These are phyloP conservation scores for Rana temporaria DNA, from an alignment of 2,113 vertebrate genomes.

Conservation along the genomic window DNA sequence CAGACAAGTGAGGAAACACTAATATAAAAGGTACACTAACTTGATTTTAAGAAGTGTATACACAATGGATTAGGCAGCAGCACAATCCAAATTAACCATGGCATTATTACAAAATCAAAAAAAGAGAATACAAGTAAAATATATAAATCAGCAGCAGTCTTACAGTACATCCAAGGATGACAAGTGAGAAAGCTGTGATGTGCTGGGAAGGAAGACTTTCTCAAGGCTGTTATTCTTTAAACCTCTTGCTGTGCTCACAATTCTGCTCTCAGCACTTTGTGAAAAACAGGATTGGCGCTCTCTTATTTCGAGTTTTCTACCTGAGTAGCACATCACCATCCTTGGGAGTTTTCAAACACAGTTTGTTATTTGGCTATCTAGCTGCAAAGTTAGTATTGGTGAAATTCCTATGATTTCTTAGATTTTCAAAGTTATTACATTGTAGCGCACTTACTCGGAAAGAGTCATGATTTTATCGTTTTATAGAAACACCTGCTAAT, in stretches of 20 bases:
- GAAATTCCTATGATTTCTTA: not conserved
- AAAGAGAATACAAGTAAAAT: not conserved
- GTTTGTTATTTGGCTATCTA: conserved; percentile 24
- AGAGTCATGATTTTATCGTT: too few species aligned
- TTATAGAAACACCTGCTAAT: too few species aligned
- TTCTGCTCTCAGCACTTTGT: conserved; percentile 39
- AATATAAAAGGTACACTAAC: conserved; percentile 26
- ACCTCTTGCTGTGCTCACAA: conserved; percentile 43
- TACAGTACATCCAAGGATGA: conserved; percentile 15
- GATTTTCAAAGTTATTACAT: not conserved
- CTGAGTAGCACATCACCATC: conserved; percentile 7
- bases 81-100: not conserved
- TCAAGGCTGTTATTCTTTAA: conserved; percentile 18
- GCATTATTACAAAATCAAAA: not conserved
- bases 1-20: not conserved
- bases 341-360: conserved; percentile 4
- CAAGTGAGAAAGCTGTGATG: conserved; percentile 23
- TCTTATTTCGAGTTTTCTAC: conserved; percentile 24
- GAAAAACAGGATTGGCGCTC: conserved; percentile 20
- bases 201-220: conserved; percentile 22
- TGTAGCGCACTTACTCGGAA: not conserved
- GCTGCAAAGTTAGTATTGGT: conserved; percentile 13
- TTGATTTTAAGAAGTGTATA: not conserved
- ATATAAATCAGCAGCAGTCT: conserved; percentile 22
- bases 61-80: not conserved